Evolutionary conservation across 30 jellyfish, hydroid and myxozoan genomes (phyloP).

Genomic region (Chrysaora quinquecirrha): DNA sequence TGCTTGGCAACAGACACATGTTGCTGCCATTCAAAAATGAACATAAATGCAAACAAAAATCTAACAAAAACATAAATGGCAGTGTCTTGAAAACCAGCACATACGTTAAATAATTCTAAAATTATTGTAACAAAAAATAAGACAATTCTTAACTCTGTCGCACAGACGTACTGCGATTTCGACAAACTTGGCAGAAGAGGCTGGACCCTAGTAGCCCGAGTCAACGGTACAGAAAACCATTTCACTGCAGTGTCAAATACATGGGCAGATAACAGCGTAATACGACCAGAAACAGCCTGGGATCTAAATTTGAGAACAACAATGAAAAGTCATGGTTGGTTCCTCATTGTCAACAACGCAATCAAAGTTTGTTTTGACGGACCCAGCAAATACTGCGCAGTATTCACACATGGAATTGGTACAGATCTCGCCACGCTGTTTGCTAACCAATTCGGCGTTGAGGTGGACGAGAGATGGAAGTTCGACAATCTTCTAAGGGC

Average conservation of each 20-base stretch:
- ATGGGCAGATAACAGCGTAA: constrained; percentile 97
- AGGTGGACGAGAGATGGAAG: constrained; percentile 91
- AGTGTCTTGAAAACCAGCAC: too few species aligned
- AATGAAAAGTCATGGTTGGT: constrained; percentile 98
- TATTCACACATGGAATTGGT: constrained; percentile 90
- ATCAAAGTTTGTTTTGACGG: constrained; percentile 95
- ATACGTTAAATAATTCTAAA: too few species aligned
- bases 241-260: constrained; percentile 95
- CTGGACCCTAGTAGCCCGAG: constrained; percentile 99
- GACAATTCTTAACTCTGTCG: too few species aligned
- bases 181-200: constrained; percentile 86
- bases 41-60: too few species aligned
- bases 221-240: constrained; percentile 95
- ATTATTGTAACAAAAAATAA: too few species aligned
- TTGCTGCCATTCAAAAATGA: too few species aligned
- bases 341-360: constrained; percentile 81
- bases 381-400: constrained; percentile 91
- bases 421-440: constrained; percentile 76
- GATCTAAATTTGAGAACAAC: constrained; percentile 77
- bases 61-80: too few species aligned
- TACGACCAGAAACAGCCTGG: constrained; percentile 87
- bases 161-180: constrained; percentile 98
- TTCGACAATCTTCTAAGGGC: constrained; percentile 84
- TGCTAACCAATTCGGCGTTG: constrained; percentile 86
- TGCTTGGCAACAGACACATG: too few species aligned